Conservation (phyloP, 2,888 invertebrate genomes). For the Leptothorax acervorum region DNA sequence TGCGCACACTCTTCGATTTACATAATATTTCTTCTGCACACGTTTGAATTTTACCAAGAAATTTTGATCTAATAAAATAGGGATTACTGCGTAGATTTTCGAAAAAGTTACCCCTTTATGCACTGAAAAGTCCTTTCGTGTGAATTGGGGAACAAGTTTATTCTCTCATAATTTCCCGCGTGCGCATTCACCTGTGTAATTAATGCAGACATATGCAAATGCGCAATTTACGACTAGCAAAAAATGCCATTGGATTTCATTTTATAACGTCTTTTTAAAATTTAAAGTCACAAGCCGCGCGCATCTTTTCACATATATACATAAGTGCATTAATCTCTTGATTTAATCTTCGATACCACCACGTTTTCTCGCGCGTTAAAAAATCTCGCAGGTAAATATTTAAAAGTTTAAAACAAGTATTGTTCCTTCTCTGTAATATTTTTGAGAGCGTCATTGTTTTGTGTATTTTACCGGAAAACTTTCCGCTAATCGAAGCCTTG, state of each 20-base stretch:
- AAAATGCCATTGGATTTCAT: neutral
- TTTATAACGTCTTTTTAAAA: slow-evolving; percentile 3
- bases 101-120: neutral
- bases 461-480: neutral
- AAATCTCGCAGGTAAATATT: neutral
- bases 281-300: neutral
- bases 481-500: neutral
- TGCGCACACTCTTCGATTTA: neutral
- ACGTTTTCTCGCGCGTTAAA: neutral
- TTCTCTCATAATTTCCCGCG: neutral
- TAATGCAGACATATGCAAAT: slow-evolving; percentile 43
- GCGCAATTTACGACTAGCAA: neutral
- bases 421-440: neutral
- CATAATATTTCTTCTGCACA: neutral
- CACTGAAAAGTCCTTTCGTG: neutral
- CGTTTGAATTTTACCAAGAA: neutral
- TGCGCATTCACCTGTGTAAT: slow-evolving; percentile 29
- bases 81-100: neutral
- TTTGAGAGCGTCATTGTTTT: neutral
- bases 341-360: neutral
- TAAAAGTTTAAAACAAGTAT: neutral
- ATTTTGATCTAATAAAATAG: slow-evolving; percentile 12
- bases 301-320: neutral
- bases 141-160: slow-evolving; percentile 18
- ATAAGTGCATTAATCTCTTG: neutral